A percentile compares a stretch with the other conserved stretches of the same genome.
These are phyloP conservation scores for Mormyrus lacerda DNA, from an alignment of 2,113 vertebrate species.

Conservation along the genomic window DNA sequence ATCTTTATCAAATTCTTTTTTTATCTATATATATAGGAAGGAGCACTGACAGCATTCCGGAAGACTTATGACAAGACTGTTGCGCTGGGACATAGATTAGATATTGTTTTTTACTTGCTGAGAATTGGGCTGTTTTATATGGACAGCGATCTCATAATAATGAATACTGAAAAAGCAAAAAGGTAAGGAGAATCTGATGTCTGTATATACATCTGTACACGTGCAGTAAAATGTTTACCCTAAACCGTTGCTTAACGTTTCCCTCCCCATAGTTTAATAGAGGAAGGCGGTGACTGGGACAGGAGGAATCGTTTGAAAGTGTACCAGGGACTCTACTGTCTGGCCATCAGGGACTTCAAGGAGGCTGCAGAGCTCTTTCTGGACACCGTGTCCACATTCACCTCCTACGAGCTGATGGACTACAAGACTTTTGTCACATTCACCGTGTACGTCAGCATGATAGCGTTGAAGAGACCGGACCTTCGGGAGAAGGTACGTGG, in stretches of 20 bases:
- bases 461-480: conserved; percentile 89
- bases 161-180: conserved; percentile 95
- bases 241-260: not conserved
- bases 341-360: conserved; percentile 93
- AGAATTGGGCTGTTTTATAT: conserved; percentile 96
- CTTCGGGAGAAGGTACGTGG: conserved; percentile 86
- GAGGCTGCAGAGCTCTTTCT: conserved; percentile 96
- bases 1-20: not conserved
- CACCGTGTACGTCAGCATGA: conserved; percentile 97
- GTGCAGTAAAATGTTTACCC: not conserved
- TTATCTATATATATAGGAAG: conserved; percentile 65
- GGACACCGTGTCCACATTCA: conserved; percentile 94
- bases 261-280: conserved; percentile 73
- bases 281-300: conserved; percentile 98
- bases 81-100: conserved; percentile 87
- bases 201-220: not conserved
- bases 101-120: conserved; percentile 92
- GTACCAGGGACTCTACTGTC: conserved; percentile 94
- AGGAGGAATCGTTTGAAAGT: conserved; percentile 93
- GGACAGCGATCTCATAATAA: conserved; percentile 96
- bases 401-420: conserved; percentile 98
- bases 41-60: conserved; percentile 84
- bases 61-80: conserved; percentile 97
- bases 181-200: conserved; percentile 60
- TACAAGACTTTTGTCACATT: conserved; percentile 98